These are phyloP conservation scores for Syngnathus rostellatus DNA, from an alignment of 2,797 vertebrate genomes.

Conservation along the genomic window DNA sequence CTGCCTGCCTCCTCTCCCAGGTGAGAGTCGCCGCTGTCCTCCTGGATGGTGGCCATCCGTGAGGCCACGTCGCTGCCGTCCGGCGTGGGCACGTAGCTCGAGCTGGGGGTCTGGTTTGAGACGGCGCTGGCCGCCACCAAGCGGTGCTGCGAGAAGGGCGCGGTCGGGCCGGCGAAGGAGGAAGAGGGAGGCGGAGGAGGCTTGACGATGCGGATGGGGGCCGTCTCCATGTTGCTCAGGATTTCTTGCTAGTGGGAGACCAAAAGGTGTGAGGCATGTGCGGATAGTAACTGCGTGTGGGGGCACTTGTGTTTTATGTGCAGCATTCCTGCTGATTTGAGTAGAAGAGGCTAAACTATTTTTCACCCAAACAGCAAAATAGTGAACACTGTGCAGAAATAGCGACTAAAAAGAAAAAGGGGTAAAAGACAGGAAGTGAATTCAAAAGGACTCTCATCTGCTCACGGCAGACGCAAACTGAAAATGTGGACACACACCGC, in stretches of 20 bases:
- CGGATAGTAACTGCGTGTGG: neutral
- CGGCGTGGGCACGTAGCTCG: slow-evolving; percentile 54
- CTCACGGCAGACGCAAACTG: slow-evolving; percentile 45
- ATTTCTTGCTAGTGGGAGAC: slow-evolving; percentile 77
- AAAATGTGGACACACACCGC: slow-evolving; percentile 50
- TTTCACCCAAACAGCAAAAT: slow-evolving; percentile 17
- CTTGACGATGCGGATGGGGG: slow-evolving; percentile 80
- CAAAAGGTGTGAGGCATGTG: slow-evolving; percentile 11
- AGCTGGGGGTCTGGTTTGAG: slow-evolving; percentile 48
- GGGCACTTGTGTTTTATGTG: slow-evolving; percentile 14
- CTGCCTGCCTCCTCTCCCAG: slow-evolving; percentile 72
- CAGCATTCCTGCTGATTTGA: neutral
- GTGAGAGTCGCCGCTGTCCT: slow-evolving; percentile 90
- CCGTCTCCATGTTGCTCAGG: slow-evolving; percentile 81
- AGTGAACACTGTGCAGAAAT: slow-evolving; percentile 29
- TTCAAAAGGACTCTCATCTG: slow-evolving; percentile 7
- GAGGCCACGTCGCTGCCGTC: slow-evolving; percentile 48
- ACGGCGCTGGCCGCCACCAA: slow-evolving; percentile 26
- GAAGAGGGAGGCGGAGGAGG: slow-evolving; percentile 44
- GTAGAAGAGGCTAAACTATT: slow-evolving; percentile 28
- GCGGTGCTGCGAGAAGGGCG: slow-evolving; percentile 41
- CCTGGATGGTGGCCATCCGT: slow-evolving; percentile 93
- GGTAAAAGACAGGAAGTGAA: slow-evolving; percentile 11
- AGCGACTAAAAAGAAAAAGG: slow-evolving; percentile 17
- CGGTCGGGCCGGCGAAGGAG: slow-evolving; percentile 37